phyloP scores from a whole-genome alignment of 2,888 invertebrate genomes.

The Lycophotia porphyrea region DNA sequence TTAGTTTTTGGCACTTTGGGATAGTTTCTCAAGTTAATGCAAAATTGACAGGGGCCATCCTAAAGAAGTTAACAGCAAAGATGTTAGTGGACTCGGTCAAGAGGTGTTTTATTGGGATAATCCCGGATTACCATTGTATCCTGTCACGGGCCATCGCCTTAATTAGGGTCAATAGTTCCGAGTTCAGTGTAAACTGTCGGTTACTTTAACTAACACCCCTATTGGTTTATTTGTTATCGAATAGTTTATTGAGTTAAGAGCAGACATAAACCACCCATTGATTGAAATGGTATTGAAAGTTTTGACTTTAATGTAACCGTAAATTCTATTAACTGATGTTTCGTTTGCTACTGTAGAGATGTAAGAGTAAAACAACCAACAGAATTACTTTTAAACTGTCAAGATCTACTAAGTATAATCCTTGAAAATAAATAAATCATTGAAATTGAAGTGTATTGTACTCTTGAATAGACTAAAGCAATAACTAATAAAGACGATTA shows the following conservation, averaged over 20 bases:
- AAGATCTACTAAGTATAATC: conserved; percentile 30
- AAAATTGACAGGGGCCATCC: conserved; percentile 51
- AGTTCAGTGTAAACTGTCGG: conserved; percentile 70
- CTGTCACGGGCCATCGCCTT: conserved; percentile 84
- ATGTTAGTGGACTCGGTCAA: conserved; percentile 76
- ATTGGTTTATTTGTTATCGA: conserved; percentile 71
- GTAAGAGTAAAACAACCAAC: conserved; percentile 9
- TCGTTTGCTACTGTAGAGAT: conserved; percentile 24
- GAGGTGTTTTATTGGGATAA: conserved; percentile 89
- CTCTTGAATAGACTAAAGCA: conserved; percentile 48
- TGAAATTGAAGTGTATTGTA: conserved; percentile 35
- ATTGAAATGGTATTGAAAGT: conserved; percentile 47
- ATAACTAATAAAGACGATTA: conserved; percentile 64
- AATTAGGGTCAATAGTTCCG: conserved; percentile 87
- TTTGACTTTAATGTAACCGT: conserved; percentile 36
- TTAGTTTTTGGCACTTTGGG: not conserved
- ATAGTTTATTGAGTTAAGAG: conserved; percentile 60
- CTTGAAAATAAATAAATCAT: conserved; percentile 34
- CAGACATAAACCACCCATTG: conserved; percentile 62
- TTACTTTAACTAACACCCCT: conserved; percentile 75
- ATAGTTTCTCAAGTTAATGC: not conserved
- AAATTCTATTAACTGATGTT: conserved; percentile 13
- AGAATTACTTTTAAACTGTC: not conserved
- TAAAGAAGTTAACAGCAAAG: conserved; percentile 64
- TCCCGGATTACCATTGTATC: conserved; percentile 86